These are phyloP conservation scores for Spilosoma lubricipeda DNA, from an alignment of 2,888 invertebrate species.

Conservation along the genomic window DNA sequence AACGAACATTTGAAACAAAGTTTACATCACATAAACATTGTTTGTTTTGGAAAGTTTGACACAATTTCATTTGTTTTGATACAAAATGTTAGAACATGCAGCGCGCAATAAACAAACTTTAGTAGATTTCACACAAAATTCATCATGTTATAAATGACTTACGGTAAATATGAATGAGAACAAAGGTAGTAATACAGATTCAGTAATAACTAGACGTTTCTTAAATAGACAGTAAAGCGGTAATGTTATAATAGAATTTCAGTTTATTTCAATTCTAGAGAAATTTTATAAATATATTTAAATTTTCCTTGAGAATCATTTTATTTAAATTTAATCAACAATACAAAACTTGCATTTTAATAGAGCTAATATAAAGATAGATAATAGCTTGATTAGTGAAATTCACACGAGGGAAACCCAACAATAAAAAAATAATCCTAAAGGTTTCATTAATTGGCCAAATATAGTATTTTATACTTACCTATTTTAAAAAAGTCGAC, in stretches of 20 bases:
- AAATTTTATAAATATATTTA: background rate
- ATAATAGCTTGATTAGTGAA: background rate
- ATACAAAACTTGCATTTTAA: background rate
- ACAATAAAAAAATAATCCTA: too few species aligned
- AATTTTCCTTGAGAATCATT: background rate
- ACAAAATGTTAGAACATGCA: background rate
- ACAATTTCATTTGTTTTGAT: slow-evolving; percentile 6
- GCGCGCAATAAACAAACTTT: background rate
- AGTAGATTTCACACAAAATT: background rate
- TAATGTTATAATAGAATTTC: background rate
- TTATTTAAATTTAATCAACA: background rate
- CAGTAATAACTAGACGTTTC: background rate
- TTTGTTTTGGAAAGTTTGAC: slow-evolving; percentile 4
- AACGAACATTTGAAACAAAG: too few species aligned
- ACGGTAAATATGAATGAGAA: background rate
- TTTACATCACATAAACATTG: too few species aligned
- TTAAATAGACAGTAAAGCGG: background rate
- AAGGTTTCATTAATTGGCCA: too few species aligned
- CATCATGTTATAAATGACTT: background rate
- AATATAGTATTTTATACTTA: too few species aligned
- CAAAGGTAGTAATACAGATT: background rate
- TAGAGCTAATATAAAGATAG: background rate
- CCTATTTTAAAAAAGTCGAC: too few species aligned
- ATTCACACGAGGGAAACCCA: background rate
- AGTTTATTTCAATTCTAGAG: background rate